These are phyloP conservation scores for Eidolon dupreanum DNA, from an alignment of 2,797 vertebrate species.

Conservation along the genomic window DNA sequence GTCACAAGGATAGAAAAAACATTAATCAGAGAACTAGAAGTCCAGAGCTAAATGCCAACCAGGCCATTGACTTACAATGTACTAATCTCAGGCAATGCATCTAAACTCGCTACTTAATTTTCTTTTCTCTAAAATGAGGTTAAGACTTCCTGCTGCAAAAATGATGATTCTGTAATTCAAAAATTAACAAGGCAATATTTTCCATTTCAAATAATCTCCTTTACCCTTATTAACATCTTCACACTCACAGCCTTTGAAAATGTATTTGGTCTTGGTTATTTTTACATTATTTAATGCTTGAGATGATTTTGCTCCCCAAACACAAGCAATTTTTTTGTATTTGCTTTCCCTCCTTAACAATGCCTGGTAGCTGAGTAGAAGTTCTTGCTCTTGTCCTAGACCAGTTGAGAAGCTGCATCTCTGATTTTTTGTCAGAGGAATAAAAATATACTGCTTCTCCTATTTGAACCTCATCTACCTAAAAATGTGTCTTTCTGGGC, in stretches of 20 bases:
- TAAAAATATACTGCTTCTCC: neutral
- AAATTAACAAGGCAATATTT: constrained; percentile 55
- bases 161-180: constrained; percentile 48
- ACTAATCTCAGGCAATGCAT: neutral
- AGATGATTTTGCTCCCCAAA: neutral
- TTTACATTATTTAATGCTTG: constrained; percentile 2
- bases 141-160: constrained; percentile 64
- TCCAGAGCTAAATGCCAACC: neutral
- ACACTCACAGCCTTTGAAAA: constrained; percentile 6
- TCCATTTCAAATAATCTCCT: constrained; percentile 41
- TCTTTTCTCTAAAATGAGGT: constrained; percentile 50
- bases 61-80: neutral
- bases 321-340: neutral
- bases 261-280: neutral
- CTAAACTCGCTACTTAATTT: constrained; percentile 36
- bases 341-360: neutral
- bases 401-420: neutral
- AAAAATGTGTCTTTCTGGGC: neutral
- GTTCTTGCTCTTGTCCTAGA: neutral
- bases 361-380: neutral
- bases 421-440: neutral
- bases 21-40: neutral
- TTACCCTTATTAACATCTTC: constrained; percentile 41
- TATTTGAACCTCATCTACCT: neutral
- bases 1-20: neutral